phyloP scores from a whole-genome alignment of 2,888 invertebrate genomes.

The Epinotia nisella region DNA sequence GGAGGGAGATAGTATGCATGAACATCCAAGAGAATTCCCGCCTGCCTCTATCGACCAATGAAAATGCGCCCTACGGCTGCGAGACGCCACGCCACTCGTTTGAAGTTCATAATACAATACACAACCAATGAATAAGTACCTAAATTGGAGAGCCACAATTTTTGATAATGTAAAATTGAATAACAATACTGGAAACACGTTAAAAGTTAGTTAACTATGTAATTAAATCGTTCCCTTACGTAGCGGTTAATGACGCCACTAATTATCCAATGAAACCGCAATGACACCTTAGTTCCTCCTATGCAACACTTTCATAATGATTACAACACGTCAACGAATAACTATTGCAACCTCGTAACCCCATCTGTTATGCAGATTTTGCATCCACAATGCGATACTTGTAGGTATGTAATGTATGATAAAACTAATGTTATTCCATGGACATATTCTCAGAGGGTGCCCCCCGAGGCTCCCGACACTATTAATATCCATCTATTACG shows the following conservation, averaged over 20 bases:
- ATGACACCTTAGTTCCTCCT: slow-evolving; percentile 32
- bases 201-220: background rate
- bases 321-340: slow-evolving; percentile 18
- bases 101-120: too few relatives aligned
- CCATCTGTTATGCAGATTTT: slow-evolving; percentile 7
- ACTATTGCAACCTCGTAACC: background rate
- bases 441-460: background rate
- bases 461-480: too few relatives aligned
- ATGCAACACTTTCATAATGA: slow-evolving; percentile 35
- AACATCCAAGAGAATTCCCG: too few relatives aligned
- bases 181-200: background rate
- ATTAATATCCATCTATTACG: too few relatives aligned
- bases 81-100: background rate
- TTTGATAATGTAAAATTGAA: background rate
- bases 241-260: slow-evolving; percentile 21
- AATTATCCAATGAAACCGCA: slow-evolving; percentile 28
- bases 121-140: too few relatives aligned
- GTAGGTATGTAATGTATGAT: background rate
- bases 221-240: slow-evolving; percentile 11
- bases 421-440: background rate
- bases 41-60: too few relatives aligned
- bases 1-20: too few relatives aligned
- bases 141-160: background rate
- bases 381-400: background rate
- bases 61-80: background rate